Evolutionary conservation across 2,797 vertebrate genomes (phyloP).

Genomic region (Coluber constrictor): DNA sequence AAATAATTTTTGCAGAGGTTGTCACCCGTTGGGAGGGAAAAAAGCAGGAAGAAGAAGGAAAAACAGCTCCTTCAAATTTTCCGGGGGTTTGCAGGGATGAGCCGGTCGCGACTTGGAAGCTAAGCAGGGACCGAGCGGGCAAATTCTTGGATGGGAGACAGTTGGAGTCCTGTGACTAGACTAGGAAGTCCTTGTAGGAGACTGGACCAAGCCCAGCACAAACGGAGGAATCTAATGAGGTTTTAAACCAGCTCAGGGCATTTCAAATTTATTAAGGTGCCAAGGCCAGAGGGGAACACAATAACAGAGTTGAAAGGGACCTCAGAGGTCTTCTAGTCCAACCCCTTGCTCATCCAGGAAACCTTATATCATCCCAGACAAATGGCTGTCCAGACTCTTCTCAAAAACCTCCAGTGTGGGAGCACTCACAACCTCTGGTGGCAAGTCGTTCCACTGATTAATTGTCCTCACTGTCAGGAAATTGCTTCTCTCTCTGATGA

Average conservation of each 20-base stretch:
- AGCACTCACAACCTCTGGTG: not conserved
- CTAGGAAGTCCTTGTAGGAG: not conserved
- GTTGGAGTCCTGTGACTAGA: too few relatives aligned
- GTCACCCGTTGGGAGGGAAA: conserved; percentile 45
- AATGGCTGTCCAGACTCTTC: not conserved
- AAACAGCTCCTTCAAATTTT: not conserved
- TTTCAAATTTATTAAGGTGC: not conserved
- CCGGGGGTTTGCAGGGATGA: not conserved
- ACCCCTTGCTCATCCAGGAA: not conserved
- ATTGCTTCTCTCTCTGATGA: too few relatives aligned
- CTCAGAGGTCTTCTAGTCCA: not conserved
- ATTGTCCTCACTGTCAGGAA: too few relatives aligned
- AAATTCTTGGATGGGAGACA: not conserved
- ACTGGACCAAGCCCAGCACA: not conserved
- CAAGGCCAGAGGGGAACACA: not conserved
- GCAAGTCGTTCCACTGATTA: too few relatives aligned
- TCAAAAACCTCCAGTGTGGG: not conserved
- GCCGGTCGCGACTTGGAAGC: not conserved
- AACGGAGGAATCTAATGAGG: not conserved
- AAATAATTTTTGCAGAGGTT: conserved; percentile 66
- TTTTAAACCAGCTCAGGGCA: not conserved
- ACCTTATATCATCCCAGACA: not conserved
- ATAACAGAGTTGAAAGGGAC: not conserved
- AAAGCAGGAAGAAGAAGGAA: not conserved
- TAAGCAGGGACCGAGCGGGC: not conserved